Evolutionary conservation across 1,140 invertebrate genomes (phyloP).

Genomic region (Prorops nasuta): DNA sequence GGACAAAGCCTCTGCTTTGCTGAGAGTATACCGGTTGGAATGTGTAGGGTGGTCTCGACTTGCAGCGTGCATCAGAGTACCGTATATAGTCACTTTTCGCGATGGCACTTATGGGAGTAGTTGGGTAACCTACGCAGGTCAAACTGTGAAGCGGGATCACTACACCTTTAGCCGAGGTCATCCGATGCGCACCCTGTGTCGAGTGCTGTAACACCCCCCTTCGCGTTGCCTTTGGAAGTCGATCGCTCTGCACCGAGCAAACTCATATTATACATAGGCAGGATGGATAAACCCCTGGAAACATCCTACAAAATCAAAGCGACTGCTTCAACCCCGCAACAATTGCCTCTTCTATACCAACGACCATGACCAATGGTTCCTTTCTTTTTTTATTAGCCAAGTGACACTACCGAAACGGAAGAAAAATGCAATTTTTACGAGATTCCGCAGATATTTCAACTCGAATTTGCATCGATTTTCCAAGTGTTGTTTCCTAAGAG

Average conservation of each 20-base stretch:
- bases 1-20: neutral
- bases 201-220: neutral
- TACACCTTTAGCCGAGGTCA: neutral
- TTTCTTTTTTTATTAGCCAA: no score
- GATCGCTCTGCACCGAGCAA: neutral
- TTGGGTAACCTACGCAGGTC: neutral
- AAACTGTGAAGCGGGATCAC: neutral
- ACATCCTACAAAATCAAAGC: no score
- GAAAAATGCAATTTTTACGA: no score
- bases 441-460: neutral
- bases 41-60: neutral
- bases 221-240: neutral
- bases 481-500: neutral
- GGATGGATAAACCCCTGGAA: neutral
- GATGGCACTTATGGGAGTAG: neutral
- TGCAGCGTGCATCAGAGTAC: neutral
- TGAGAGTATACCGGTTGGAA: neutral
- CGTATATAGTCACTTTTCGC: neutral
- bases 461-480: neutral
- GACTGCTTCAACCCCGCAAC: no score
- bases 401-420: no score
- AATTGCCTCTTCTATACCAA: no score
- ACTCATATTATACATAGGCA: neutral
- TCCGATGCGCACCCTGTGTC: no score
- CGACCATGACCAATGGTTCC: neutral